Conservation (phyloP, 2,888 invertebrate species). For the Diloba caeruleocephala region DNA sequence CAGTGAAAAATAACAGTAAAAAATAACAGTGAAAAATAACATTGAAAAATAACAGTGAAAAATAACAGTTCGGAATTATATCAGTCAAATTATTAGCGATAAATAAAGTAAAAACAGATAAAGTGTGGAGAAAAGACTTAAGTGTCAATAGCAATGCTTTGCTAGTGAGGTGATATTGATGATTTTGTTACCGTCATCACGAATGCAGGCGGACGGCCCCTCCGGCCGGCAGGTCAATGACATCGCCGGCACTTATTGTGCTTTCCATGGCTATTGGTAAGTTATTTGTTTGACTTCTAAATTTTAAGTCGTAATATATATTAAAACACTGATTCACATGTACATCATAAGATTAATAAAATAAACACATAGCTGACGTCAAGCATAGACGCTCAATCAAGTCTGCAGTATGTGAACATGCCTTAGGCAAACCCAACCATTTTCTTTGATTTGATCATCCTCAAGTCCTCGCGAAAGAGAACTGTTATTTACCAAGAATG, state of each 20-base stretch:
- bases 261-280: constrained; percentile 81
- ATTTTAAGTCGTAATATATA: neutral
- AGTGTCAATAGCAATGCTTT: constrained; percentile 47
- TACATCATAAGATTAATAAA: too few relatives aligned
- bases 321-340: too few relatives aligned
- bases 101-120: constrained; percentile 1
- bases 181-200: constrained; percentile 70
- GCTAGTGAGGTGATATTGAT: constrained; percentile 69
- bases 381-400: too few relatives aligned
- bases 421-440: too few relatives aligned
- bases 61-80: neutral
- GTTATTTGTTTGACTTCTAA: constrained; percentile 46
- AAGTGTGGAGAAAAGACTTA: constrained; percentile 1
- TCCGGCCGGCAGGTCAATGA: constrained; percentile 85
- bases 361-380: too few relatives aligned
- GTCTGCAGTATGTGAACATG: too few relatives aligned
- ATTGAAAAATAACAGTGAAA: constrained; percentile 4
- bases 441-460: too few relatives aligned
- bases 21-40: constrained; percentile 11
- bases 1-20: constrained; percentile 9
- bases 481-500: too few relatives aligned
- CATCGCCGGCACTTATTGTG: constrained; percentile 79
- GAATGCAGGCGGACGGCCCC: constrained; percentile 79
- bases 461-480: too few relatives aligned
- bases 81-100: too few relatives aligned